phyloP scores from a whole-genome alignment of 2,888 invertebrate genomes.

The Brenthis hecate region DNA sequence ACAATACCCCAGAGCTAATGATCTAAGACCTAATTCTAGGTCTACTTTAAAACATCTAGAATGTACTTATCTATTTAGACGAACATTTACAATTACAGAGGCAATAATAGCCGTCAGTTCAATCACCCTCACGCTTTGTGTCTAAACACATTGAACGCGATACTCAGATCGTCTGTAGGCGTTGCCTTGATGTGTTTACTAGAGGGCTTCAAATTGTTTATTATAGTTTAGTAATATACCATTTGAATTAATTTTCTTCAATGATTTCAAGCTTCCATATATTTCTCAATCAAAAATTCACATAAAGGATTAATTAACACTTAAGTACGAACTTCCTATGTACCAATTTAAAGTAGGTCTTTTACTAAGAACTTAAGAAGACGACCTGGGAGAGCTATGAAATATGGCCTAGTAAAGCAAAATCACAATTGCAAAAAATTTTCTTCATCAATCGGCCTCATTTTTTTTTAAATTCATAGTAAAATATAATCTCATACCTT shows the following conservation, averaged over 20 bases:
- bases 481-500: too few species aligned
- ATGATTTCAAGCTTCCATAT: too few species aligned
- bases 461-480: too few species aligned
- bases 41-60: background rate
- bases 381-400: too few species aligned
- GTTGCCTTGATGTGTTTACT: slow-evolving; percentile 14
- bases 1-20: background rate
- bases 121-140: slow-evolving; percentile 15
- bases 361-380: too few species aligned
- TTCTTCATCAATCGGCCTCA: too few species aligned
- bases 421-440: too few species aligned
- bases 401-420: too few species aligned
- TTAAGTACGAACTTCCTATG: too few species aligned
- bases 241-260: background rate
- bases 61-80: slow-evolving; percentile 11
- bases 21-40: background rate
- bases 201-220: slow-evolving; percentile 5
- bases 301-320: too few species aligned
- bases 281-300: too few species aligned
- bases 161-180: slow-evolving; percentile 7
- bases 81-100: slow-evolving; percentile 17
- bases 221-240: background rate
- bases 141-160: slow-evolving; percentile 15
- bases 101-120: slow-evolving; percentile 20
- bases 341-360: too few species aligned